Evolutionary conservation across 1,140 invertebrate species (phyloP).

Genomic region (Coenobita brevimanus): DNA sequence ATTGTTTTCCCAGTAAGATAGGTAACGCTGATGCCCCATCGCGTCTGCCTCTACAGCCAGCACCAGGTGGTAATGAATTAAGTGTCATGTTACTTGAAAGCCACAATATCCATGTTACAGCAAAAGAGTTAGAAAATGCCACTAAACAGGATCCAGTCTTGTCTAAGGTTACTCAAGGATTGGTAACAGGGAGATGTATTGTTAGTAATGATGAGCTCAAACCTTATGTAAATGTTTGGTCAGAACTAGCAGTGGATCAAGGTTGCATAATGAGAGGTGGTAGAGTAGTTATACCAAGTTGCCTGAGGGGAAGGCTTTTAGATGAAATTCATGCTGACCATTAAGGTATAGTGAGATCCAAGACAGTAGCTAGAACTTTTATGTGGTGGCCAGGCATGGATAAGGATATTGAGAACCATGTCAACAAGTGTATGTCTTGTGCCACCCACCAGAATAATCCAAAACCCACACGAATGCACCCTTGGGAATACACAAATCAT

Average conservation of each 20-base stretch:
- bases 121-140: too few relatives aligned
- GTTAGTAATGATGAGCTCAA: too few relatives aligned
- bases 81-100: too few relatives aligned
- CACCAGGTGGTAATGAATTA: too few relatives aligned
- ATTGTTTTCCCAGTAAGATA: too few relatives aligned
- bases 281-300: constrained; percentile 22
- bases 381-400: neutral
- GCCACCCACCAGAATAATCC: constrained; percentile 19
- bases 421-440: neutral
- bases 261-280: neutral
- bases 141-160: too few relatives aligned
- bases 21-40: too few relatives aligned
- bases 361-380: constrained; percentile 5
- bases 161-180: too few relatives aligned
- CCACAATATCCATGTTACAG: too few relatives aligned
- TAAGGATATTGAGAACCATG: neutral
- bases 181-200: too few relatives aligned
- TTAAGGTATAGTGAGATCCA: neutral
- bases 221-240: constrained; percentile 8
- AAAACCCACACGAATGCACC: neutral
- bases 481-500: constrained; percentile 22
- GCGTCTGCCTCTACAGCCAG: too few relatives aligned
- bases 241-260: neutral
- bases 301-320: neutral
- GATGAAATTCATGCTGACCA: constrained; percentile 6